Percentiles rank a stretch among this genome's conserved stretches.
phyloP scores from a whole-genome alignment of 2,888 invertebrate genomes.

The Cryptus viduatorius region DNA sequence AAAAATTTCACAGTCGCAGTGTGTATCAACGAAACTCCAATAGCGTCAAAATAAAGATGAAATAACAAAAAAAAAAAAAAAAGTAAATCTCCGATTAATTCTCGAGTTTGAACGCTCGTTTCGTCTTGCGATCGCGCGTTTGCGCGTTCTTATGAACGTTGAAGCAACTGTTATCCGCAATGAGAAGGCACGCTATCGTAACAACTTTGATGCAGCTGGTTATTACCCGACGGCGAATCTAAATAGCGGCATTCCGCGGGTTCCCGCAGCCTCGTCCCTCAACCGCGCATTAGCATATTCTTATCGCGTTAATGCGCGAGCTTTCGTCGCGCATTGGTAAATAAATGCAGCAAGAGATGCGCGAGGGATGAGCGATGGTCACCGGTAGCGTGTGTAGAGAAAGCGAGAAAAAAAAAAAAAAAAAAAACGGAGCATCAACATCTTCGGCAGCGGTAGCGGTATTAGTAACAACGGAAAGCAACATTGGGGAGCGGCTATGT shows the following conservation, averaged over 20 bases:
- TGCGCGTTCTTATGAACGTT: neutral
- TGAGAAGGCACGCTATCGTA: constrained; percentile 11
- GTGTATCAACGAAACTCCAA: neutral
- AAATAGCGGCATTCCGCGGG: constrained; percentile 34
- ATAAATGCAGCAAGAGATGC: neutral
- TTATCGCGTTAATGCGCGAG: constrained; percentile 51
- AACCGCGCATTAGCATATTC: neutral
- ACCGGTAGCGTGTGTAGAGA: constrained; percentile 25
- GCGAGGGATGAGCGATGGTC: constrained; percentile 36
- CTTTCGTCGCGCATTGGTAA: constrained; percentile 1
- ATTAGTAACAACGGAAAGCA: constrained; percentile 29
- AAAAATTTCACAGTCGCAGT: neutral
- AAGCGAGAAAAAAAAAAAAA: constrained; percentile 27
- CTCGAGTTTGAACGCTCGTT: neutral
- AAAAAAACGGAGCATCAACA: constrained; percentile 54
- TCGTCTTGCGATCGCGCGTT: neutral
- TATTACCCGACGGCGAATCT: constrained; percentile 5
- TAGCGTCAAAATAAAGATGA: neutral
- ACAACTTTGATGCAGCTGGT: neutral
- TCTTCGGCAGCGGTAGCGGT: constrained; percentile 25
- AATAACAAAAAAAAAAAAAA: neutral
- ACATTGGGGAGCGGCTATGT: constrained; percentile 52
- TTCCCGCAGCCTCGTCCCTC: neutral
- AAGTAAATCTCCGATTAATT: neutral
- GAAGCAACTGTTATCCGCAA: neutral